Base-by-base conservation (phyloP, 2,888 invertebrate genomes). In the Torymus texanus region DNA sequence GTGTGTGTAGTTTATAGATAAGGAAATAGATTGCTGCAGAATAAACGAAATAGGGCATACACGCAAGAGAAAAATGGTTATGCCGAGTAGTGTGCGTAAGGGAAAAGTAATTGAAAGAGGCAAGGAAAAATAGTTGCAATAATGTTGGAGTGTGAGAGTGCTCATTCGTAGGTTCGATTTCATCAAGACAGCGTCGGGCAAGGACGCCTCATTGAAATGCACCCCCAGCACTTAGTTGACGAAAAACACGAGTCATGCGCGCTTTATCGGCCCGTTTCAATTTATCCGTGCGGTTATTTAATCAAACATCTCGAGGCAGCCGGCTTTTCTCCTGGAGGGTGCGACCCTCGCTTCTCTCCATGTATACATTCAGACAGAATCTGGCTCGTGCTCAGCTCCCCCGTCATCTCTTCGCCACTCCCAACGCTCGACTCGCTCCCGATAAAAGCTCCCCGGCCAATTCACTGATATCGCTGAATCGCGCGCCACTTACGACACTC, bases 241-340 rank as follows among this genome's bases (percentile, higher is more conserved):
- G 29, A 76, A 68, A 85, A 84, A 86, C 86, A 86, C 89, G 84
- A 90, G 88, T 90, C 89, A 89, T 87, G 86, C 87, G 29, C 58
- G 88, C 88, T 89, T 88, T 88, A 88, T 88, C 88, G 87, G 84
- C 58, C 86, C 82, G 84, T 88, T 90, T 90, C 89, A 89, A 90
- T 90, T 90, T 88, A 89, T 89, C 86, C 88, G 83, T 88, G 90
- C 82, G 90, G 90, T 90, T 90, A 89, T 90, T 90, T 90, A 89
- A 90, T 90, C 89, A 90, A 90, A 90, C 88, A 88, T 88, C 86
- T 86, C 86, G 77, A 83, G 74, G 81, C 83, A 83, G 83, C 81
- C 65, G 79, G 29, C 66, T 83, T 50, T 50, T 41, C 53, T 14
- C n/a, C 12, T 0, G 16, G 67, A 59, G 77, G 77, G 66, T 78